Conservation (phyloP, 1,140 invertebrate species). For the Helicorthomorpha holstii region DNA sequence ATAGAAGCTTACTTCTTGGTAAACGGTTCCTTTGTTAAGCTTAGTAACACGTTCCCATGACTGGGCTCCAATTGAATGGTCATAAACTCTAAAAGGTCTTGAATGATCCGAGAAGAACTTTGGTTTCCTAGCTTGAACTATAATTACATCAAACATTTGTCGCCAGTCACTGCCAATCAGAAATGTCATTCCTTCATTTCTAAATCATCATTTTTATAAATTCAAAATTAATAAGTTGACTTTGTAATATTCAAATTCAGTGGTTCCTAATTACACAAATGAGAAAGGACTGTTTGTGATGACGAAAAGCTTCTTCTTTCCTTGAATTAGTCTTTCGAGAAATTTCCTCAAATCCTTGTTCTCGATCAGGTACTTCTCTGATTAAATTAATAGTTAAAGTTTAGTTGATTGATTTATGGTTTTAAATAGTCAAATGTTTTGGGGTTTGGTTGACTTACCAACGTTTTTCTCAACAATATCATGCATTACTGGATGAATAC, state of each 20-base stretch:
- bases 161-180: conserved; percentile 78
- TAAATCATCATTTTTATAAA: conserved; percentile 23
- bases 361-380: conserved; percentile 59
- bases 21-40: conserved; percentile 73
- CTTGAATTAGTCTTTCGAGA: conserved; percentile 51
- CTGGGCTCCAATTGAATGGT: conserved; percentile 56
- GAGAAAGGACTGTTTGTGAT: conserved; percentile 92
- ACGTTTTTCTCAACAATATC: conserved; percentile 54
- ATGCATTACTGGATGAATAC: conserved; percentile 82
- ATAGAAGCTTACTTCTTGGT: conserved; percentile 56
- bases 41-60: conserved; percentile 79
- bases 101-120: conserved; percentile 86
- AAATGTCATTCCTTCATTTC: conserved; percentile 78
- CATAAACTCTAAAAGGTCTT: conserved; percentile 71
- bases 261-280: conserved; percentile 67
- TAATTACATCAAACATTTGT: conserved; percentile 81
- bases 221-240: not conserved
- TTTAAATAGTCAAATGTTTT: not conserved
- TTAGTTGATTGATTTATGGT: not conserved
- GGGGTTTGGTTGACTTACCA: not conserved
- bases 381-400: not conserved
- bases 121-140: conserved; percentile 88
- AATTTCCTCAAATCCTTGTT: conserved; percentile 55
- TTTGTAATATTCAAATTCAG: not conserved
- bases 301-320: conserved; percentile 78